Conservation (phyloP, 2,113 vertebrate genomes). For the Anoplopoma fimbria region DNA sequence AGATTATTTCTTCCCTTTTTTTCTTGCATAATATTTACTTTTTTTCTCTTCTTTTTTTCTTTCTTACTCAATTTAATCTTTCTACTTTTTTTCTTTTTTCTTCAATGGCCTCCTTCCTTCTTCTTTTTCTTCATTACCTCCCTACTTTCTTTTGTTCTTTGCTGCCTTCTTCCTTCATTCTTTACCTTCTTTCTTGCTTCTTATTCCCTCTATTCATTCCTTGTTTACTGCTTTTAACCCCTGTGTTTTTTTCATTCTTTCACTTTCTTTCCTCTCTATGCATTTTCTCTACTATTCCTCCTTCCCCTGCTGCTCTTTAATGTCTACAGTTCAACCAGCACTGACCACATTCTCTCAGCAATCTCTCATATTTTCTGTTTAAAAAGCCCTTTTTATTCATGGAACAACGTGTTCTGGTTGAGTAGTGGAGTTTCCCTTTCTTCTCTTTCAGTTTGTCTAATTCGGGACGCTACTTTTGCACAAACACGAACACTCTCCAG, state of each 20-base stretch:
- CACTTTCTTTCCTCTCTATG: neutral
- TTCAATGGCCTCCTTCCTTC: neutral
- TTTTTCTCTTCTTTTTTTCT: neutral
- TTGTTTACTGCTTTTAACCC: neutral
- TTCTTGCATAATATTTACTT: neutral
- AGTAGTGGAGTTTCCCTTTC: no score
- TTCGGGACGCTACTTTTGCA: neutral
- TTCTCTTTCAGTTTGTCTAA: no score
- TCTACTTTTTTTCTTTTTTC: neutral
- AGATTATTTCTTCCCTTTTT: neutral
- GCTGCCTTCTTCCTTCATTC: neutral
- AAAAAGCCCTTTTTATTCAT: neutral
- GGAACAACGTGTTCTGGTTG: neutral
- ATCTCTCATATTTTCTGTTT: no score
- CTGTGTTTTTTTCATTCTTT: neutral
- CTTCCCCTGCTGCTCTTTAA: neutral
- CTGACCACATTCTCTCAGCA: neutral
- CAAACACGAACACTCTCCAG: constrained; percentile 19
- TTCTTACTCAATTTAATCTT: neutral
- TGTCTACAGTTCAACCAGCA: neutral
- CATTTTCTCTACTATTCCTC: neutral
- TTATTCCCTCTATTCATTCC: neutral
- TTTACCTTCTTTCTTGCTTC: accelerated
- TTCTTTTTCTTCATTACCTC: neutral
- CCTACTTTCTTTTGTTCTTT: neutral